Evolutionary conservation across 37 sponge, comb jelly and placozoan genomes (phyloP), one percentile per base, ranked within the genome.

Genomic region (Agelas oroides): DNA sequence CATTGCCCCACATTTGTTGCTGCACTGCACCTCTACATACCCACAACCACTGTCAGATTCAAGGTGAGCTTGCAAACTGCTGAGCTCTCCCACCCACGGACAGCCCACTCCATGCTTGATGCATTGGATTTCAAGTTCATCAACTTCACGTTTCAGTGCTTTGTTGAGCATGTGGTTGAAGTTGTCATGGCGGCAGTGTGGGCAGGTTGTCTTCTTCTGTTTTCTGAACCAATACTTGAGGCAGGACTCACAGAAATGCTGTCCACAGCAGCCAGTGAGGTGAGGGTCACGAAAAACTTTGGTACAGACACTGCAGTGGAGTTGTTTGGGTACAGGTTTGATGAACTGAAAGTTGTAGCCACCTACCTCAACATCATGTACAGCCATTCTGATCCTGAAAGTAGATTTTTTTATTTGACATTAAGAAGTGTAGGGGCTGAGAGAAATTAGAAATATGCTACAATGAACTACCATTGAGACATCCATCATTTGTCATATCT

Each of bases 211-310:
- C 53, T 71, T 20, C 12, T 20, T 38, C n/a, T 40, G 72, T 53
- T 37, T 36, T 5, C 5, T 24, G 17, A 71, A 35, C 72, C 72
- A 71, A 16, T 36, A 23, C 20, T 40, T 3, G 3, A 71, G 72
- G 72, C 72, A 71, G 53, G 72, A 16, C 37, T 71, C 52, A 71
- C 72, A 71, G 37, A 41, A 71, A 13, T 71, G 53, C 25, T 71
- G 72, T 40, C 72, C 72, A 71, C 72, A 71, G 53, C 72, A 71
- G n/a, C 1, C 41, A 2, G 72, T 71, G 21, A 71, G 72, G 36
- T 35, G 72, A 46, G 72, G 37, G 24, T 71, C 72, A 38, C 53
- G 20, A 1, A 71, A 24, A 1, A 71, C 72, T 24, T 71, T 71
- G 6, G 72, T 41, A 71, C 72, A 71, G 1, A 71, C 21, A 61